Base-by-base conservation (phyloP, 1,140 invertebrate genomes). In the Pogonognathellus flavescens region DNA sequence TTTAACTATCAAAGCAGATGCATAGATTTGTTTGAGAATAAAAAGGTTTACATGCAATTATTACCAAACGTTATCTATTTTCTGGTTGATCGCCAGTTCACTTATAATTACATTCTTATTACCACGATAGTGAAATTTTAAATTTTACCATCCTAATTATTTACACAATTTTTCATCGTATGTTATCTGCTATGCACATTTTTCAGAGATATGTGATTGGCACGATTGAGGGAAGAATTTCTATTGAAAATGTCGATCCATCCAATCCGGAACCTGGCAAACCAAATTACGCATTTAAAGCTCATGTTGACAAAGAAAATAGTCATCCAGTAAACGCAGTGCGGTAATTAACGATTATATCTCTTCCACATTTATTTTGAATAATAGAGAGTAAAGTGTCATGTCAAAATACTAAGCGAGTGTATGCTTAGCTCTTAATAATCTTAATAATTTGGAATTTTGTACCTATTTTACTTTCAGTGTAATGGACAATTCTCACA, bases 121-220 rank as follows among this genome's bases (percentile, higher is more conserved):
- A n/a, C n/a, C n/a, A n/a, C n/a, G n/a, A n/a, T n/a, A n/a, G n/a
- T n/a, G n/a, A n/a, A 59, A 59, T 16, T 59, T n/a, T 59, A 59
- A 16, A 16, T 1, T 16, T 16, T 59, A 60, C 5, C 10, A 20
- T 6, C 20, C 4, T 20, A 18, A 18, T 7, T 20, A 60, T 10
- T 9, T 18, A 9, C 8, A 18, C 20, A 60, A 18, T 60, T 60
- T n/a, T 59, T 59, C 16, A 59, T 59, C n/a, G n/a, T n/a, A n/a
- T 59, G 14, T 59, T 7, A 59, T n/a, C 8, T 18, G 1, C 0
- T 60, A 20, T 60, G 59, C n/a, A 60, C 4, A 31, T 25, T 25
- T 70, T 70, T n/a, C 49, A 76, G 70, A 49, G n/a, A 49, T 76
- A n/a, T 20, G 70, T 50, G 25, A n/a, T 76, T 16, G 70, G 70